A percentile compares a stretch with the other conserved stretches of the same genome.
phyloP scores from a whole-genome alignment of 2,888 invertebrate genomes.

The Lumbricus terrestris region DNA sequence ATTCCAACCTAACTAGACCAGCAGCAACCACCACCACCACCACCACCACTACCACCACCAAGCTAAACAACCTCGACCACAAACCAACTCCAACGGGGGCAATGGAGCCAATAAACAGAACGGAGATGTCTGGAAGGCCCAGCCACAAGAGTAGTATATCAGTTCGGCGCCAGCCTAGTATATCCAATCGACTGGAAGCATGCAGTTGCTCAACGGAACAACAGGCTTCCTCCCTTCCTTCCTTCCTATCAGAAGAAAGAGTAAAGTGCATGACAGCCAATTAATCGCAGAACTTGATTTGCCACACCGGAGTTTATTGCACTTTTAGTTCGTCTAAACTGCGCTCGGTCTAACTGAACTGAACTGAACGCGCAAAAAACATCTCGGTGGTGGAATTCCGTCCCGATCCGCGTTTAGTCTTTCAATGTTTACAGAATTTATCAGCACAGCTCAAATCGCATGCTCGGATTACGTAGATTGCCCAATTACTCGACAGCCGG shows the following conservation, averaged over 20 bases:
- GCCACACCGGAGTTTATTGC: background rate
- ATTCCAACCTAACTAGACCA: background rate
- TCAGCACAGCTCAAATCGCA: background rate
- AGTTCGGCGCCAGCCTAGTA: slow-evolving; percentile 3
- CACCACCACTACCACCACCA: background rate
- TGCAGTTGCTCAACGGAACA: background rate
- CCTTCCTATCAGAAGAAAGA: background rate
- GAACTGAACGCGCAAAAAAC: background rate
- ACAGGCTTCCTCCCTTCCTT: no score
- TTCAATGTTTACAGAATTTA: background rate
- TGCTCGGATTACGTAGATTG: background rate
- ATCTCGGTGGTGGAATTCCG: background rate
- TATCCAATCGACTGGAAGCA: background rate
- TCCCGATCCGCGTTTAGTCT: background rate
- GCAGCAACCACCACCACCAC: background rate
- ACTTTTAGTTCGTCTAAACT: background rate
- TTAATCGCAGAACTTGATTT: background rate
- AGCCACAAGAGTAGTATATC: background rate
- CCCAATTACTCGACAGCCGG: background rate
- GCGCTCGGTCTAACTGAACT: background rate
- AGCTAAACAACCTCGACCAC: background rate
- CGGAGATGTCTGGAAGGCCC: background rate
- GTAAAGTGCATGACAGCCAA: background rate
- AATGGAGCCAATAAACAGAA: slow-evolving; percentile 3
- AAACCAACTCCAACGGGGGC: background rate